These are phyloP conservation scores for Macaria notata DNA, from an alignment of 2,888 invertebrate genomes.

Conservation along the genomic window DNA sequence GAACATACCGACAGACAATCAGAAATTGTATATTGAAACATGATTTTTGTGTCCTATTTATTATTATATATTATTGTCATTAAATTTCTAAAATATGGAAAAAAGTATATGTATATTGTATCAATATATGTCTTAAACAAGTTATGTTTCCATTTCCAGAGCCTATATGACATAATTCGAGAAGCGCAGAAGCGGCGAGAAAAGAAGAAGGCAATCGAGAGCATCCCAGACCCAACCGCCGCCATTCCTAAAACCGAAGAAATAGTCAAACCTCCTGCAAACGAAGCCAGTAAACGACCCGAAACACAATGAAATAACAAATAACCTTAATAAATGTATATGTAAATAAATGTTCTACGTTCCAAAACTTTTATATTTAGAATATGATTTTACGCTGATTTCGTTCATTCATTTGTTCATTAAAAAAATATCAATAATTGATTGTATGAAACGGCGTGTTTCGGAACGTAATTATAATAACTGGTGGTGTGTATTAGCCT, in stretches of 20 bases:
- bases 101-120: no score
- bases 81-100: no score
- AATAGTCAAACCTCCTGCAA: constrained; percentile 38
- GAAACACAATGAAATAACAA: constrained; percentile 63
- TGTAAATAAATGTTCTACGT: background rate
- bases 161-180: constrained; percentile 71
- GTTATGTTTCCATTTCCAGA: constrained; percentile 49
- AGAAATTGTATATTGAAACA: no score
- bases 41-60: no score
- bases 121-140: no score
- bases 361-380: no score
- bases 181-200: constrained; percentile 71
- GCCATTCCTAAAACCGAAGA: background rate
- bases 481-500: constrained; percentile 25
- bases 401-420: no score
- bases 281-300: constrained; percentile 61
- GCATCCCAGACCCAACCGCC: constrained; percentile 23
- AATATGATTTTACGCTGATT: no score
- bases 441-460: background rate
- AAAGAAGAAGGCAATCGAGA: constrained; percentile 60
- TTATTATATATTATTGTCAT: no score
- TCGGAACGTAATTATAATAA: background rate
- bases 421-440: no score
- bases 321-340: background rate
- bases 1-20: no score